A percentile compares a stretch with the other conserved stretches of the same genome.
Conservation (phyloP, 2,888 invertebrate genomes). For the Pristionchus exspectatus region DNA sequence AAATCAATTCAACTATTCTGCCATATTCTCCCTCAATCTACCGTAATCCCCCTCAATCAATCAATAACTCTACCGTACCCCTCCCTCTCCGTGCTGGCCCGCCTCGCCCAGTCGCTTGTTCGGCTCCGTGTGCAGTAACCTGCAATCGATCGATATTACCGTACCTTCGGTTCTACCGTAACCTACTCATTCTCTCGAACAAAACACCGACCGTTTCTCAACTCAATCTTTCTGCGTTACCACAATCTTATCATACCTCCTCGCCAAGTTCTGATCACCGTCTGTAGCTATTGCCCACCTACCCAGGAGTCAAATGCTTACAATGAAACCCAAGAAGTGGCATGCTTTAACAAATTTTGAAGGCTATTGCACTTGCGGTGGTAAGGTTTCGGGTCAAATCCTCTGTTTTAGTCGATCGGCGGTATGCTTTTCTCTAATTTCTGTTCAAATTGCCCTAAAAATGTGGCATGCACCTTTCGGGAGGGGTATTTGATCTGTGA, state of each 20-base stretch:
- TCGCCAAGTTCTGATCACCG: too few relatives aligned
- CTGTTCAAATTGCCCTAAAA: too few relatives aligned
- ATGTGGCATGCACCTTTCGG: too few relatives aligned
- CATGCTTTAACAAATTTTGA: too few relatives aligned
- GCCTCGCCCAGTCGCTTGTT: slow-evolving; percentile 67
- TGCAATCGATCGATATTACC: slow-evolving; percentile 53
- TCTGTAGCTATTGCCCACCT: too few relatives aligned
- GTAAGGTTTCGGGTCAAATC: too few relatives aligned
- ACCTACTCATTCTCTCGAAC: neutral
- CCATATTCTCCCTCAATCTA: neutral
- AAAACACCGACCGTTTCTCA: neutral
- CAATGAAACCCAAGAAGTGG: too few relatives aligned
- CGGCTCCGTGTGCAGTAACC: slow-evolving; percentile 71
- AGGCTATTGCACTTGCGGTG: too few relatives aligned
- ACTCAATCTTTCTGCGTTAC: neutral
- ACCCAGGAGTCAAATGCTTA: too few relatives aligned
- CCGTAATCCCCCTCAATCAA: neutral
- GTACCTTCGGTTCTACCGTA: neutral
- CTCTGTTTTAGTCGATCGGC: too few relatives aligned
- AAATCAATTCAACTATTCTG: neutral
- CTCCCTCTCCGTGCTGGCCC: slow-evolving; percentile 64
- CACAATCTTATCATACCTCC: neutral
- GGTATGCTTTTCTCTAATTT: too few relatives aligned
- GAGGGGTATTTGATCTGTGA: slow-evolving; percentile 29
- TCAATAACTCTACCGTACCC: slow-evolving; percentile 55